Percentiles rank a stretch among this genome's conserved stretches.
These are phyloP conservation scores for Digitonthophagus gazella DNA, from an alignment of 2,888 invertebrate species.

Conservation along the genomic window DNA sequence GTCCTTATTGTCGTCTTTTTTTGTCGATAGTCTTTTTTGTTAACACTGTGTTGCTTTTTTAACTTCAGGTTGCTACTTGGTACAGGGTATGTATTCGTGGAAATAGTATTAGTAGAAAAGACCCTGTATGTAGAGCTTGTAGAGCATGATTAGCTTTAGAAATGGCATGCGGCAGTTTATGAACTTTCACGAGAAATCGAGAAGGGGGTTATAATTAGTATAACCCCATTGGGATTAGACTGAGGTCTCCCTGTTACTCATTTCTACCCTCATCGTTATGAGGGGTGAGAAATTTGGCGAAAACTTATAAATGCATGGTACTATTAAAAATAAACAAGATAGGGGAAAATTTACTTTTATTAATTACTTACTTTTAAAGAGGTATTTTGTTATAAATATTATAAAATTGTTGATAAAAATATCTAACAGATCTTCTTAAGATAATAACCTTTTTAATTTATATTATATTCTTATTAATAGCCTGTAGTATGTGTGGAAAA, in stretches of 20 bases:
- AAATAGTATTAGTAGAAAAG: slow-evolving; percentile 4
- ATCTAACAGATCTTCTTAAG: too few relatives aligned
- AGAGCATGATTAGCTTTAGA: background rate
- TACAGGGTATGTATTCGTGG: slow-evolving; percentile 79
- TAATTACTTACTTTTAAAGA: too few relatives aligned
- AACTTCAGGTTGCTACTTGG: slow-evolving; percentile 81
- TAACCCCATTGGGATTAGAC: background rate
- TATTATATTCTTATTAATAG: too few relatives aligned
- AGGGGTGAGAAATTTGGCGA: background rate
- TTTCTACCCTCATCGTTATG: background rate
- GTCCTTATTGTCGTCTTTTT: slow-evolving; percentile 10
- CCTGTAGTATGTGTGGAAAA: too few relatives aligned
- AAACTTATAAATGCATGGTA: background rate
- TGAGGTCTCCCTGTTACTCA: background rate
- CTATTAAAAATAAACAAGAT: background rate
- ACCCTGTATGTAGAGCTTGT: background rate
- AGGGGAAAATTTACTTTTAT: too few relatives aligned
- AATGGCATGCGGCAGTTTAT: background rate
- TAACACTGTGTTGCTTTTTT: slow-evolving; percentile 37
- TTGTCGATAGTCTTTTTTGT: slow-evolving; percentile 18
- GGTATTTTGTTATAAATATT: too few relatives aligned
- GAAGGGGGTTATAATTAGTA: background rate
- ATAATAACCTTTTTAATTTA: too few relatives aligned
- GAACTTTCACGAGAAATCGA: background rate
- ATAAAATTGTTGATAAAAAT: too few relatives aligned